Evolutionary conservation across 2,113 vertebrate species (phyloP), one percentile per base, ranked within the genome.

Genomic region (Chlorodrepanis virens): DNA sequence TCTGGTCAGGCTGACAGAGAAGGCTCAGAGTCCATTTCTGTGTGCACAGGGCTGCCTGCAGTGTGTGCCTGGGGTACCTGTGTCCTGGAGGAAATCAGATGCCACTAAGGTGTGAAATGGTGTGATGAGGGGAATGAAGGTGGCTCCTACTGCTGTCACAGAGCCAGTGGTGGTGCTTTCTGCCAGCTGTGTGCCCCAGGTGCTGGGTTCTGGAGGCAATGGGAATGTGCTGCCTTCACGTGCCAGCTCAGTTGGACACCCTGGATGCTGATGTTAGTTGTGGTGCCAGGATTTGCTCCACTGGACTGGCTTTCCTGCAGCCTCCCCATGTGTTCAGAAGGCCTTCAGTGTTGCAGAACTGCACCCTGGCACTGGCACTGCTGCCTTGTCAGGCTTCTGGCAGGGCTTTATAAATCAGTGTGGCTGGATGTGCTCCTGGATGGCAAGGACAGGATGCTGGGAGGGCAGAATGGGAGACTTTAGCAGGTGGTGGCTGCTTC

Each of bases 251-350:
- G 40, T 35, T 3, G 0, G 67, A 39, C 37, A n/a, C 54, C 17
- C 56, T 70, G 82, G 69, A 3, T 50, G 75, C 79, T 50, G 54
- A 12, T 0, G 2, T 25, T 64, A 1, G 29, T 44, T 3, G 0
- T 16, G 10, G 28, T 50, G 50, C 68, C 79, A 83, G 47, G 56
- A 19, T n/a, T 60, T 50, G 60, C 44, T 60, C 67, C 12, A 1
- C 1, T 35, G 54, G 11, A 19, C 14, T 83, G 80, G 8, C 40
- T 79, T 88, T 9, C 35, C 19, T 83, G 44, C 78, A 61, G 59
- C 39, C 20, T 83, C 53, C n/a, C 25, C 28, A 1, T 1, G 2
- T 47, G 40, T 57, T 95, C 56, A 42, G 83, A 54, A 91, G 69
- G 39, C 25, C 53, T 54, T 87, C 37, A 31, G 33, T 54, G 42